Conservation (phyloP, 2,888 invertebrate species). For the Stenodera caucasica region DNA sequence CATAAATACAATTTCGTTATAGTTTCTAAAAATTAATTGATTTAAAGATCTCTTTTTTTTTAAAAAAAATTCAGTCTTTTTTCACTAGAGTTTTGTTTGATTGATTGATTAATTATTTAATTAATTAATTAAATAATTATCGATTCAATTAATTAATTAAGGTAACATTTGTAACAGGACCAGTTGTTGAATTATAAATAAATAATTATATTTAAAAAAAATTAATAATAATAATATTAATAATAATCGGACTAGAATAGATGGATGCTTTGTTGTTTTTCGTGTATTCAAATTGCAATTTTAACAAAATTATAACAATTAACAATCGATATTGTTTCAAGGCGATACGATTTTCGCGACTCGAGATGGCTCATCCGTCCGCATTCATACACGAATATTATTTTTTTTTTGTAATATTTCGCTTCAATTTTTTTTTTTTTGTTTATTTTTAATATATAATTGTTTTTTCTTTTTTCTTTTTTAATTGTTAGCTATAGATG, state of each 20-base stretch:
- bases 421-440: background rate
- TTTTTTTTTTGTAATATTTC: no score
- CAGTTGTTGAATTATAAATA: conserved; percentile 17
- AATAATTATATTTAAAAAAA: conserved; percentile 16
- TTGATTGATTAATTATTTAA: background rate
- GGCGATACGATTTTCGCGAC: conserved; percentile 25
- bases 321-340: no score
- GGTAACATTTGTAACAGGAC: conserved; percentile 18
- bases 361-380: conserved; percentile 29
- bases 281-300: no score
- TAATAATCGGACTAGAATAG: conserved; percentile 26
- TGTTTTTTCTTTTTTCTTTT: no score
- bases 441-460: no score
- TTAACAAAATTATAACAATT: no score
- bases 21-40: conserved; percentile 14
- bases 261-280: conserved; percentile 10
- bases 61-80: conserved; percentile 45
- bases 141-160: conserved; percentile 13
- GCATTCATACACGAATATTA: conserved; percentile 34
- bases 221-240: background rate
- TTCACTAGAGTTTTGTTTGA: conserved; percentile 31
- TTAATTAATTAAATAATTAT: background rate
- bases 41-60: no score
- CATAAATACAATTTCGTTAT: conserved; percentile 13
- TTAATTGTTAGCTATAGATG: conserved; percentile 51